Evolutionary conservation across 37 sponge, comb jelly and placozoan genomes (phyloP).

Genomic region (Oscarella lobularis): DNA sequence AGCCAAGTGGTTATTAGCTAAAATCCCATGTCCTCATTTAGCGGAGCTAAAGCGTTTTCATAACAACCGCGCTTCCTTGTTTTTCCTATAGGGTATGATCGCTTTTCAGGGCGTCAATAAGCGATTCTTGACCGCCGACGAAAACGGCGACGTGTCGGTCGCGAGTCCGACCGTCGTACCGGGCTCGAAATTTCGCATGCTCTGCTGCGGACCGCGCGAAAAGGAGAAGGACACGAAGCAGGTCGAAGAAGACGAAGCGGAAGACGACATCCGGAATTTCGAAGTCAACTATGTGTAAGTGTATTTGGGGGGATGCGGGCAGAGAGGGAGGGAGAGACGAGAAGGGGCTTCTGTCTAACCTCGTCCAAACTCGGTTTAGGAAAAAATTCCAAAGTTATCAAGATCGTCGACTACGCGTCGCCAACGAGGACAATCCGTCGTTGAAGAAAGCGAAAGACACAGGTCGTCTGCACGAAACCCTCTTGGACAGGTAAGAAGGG

Average conservation of each 20-base stretch:
- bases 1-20: too few species aligned
- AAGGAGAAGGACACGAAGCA: slow-evolving; percentile 9
- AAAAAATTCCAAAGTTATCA: slow-evolving; percentile 73
- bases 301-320: neutral
- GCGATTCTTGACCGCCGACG: slow-evolving; percentile 46
- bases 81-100: slow-evolving; percentile 60
- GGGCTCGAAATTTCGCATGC: slow-evolving; percentile 2
- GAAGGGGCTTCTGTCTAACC: too few species aligned
- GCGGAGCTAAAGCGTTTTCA: too few species aligned
- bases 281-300: slow-evolving; percentile 43
- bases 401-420: slow-evolving; percentile 36
- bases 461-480: slow-evolving; percentile 56
- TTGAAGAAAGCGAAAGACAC: slow-evolving; percentile 26
- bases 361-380: slow-evolving; percentile 26
- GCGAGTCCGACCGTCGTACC: slow-evolving; percentile 34
- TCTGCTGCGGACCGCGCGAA: slow-evolving; percentile 1
- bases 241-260: slow-evolving; percentile 12
- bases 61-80: too few species aligned
- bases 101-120: slow-evolving; percentile 61
- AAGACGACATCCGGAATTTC: slow-evolving; percentile 5
- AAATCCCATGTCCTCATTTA: too few species aligned
- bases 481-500: slow-evolving; percentile 56
- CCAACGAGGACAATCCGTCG: slow-evolving; percentile 8
- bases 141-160: slow-evolving; percentile 30
- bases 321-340: too few species aligned